Evolutionary conservation across 2,113 vertebrate genomes (phyloP).

Genomic region (Ascaphus truei): DNA sequence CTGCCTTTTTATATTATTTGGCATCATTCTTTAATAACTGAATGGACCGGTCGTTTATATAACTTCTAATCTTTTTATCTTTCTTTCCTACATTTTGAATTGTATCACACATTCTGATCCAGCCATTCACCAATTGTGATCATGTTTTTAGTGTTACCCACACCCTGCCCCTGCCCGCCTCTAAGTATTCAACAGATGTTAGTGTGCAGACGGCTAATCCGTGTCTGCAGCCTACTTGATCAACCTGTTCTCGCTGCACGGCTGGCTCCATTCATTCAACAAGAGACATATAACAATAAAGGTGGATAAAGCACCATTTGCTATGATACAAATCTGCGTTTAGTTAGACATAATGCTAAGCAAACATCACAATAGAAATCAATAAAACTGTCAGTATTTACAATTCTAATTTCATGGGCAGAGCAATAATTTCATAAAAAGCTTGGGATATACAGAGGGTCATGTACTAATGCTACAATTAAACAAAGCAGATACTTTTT

Average conservation of each 20-base stretch:
- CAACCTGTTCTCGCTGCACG: constrained; percentile 34
- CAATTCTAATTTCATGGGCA: constrained; percentile 14
- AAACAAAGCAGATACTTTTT: too few relatives aligned
- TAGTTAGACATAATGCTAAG: constrained; percentile 15
- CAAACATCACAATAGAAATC: constrained; percentile 1
- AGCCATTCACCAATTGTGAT: too few relatives aligned
- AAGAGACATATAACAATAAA: constrained; percentile 25
- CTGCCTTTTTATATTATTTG: too few relatives aligned
- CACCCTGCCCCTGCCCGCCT: constrained; percentile 9
- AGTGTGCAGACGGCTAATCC: constrained; percentile 31
- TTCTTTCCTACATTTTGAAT: too few relatives aligned
- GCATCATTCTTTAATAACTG: too few relatives aligned
- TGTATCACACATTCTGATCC: too few relatives aligned
- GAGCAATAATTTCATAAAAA: constrained; percentile 9
- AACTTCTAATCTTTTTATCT: too few relatives aligned
- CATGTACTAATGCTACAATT: not conserved
- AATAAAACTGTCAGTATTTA: too few relatives aligned
- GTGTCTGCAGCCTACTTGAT: constrained; percentile 18
- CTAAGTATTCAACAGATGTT: constrained; percentile 1
- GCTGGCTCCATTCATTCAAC: constrained; percentile 29
- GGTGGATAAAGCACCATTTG: constrained; percentile 18
- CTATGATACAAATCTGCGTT: constrained; percentile 16
- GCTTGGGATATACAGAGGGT: constrained; percentile 4
- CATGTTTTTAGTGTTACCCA: not conserved
- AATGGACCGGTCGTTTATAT: too few relatives aligned